Conservation (phyloP, 2,888 invertebrate genomes). For the Sinohyriopsis cumingii region DNA sequence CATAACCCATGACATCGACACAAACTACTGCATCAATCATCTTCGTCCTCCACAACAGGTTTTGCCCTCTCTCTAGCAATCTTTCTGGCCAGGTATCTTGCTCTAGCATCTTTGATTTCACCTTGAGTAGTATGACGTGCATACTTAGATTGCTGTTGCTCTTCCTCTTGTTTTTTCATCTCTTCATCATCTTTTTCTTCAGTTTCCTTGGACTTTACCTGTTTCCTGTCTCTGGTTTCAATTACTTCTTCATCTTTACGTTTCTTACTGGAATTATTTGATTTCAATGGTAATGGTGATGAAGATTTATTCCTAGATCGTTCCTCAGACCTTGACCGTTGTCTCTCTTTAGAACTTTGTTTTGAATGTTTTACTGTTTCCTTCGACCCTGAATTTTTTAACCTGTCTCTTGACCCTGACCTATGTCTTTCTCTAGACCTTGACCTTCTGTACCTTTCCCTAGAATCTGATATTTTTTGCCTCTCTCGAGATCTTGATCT, state of each 20-base stretch:
- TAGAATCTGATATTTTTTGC: conserved; percentile 7
- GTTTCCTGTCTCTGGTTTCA: conserved; percentile 5
- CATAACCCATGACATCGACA: no score
- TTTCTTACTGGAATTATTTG: background rate
- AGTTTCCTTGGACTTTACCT: conserved; percentile 11
- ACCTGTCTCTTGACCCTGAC: conserved; percentile 10
- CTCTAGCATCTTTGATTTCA: conserved; percentile 47
- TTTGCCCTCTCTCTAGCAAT: conserved; percentile 33
- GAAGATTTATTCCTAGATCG: no score
- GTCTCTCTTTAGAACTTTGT: conserved; percentile 2
- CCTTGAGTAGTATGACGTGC: conserved; percentile 45
- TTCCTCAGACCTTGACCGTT: background rate
- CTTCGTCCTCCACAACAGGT: conserved; percentile 1
- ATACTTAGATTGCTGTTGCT: conserved; percentile 34
- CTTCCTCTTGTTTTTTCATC: conserved; percentile 4
- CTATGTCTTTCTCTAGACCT: conserved; percentile 7
- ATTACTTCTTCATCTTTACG: background rate
- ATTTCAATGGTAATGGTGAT: no score
- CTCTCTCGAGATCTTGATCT: conserved; percentile 44
- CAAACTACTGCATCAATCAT: background rate
- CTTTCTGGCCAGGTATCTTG: conserved; percentile 52
- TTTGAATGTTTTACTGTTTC: background rate
- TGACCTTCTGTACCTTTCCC: conserved; percentile 1
- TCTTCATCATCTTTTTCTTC: conserved; percentile 4
- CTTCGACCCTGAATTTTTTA: background rate